Conservation (phyloP, 1,140 invertebrate species). For the Solenopsis invicta region DNA sequence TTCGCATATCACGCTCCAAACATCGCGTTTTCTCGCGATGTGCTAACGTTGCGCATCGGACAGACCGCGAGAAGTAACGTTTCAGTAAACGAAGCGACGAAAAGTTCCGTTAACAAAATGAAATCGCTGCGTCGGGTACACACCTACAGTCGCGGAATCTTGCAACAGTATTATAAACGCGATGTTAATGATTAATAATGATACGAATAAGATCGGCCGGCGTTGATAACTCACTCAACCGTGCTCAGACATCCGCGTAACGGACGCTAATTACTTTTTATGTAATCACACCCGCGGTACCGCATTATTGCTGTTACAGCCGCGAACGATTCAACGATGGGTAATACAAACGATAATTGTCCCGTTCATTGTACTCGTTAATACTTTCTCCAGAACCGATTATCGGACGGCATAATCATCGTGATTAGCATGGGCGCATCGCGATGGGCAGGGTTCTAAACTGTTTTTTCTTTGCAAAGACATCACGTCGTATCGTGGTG, state of each 20-base stretch:
- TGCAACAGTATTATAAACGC: neutral
- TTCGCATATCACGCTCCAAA: neutral
- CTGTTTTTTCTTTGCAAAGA: neutral
- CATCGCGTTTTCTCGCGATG: slow-evolving; percentile 15
- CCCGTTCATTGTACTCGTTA: slow-evolving; percentile 28
- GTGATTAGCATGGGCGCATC: slow-evolving; percentile 40
- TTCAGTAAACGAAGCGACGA: slow-evolving; percentile 31
- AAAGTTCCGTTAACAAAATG: slow-evolving; percentile 39
- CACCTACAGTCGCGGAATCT: neutral
- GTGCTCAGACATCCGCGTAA: slow-evolving; percentile 38
- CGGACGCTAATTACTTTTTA: slow-evolving; percentile 61
- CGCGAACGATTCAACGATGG: slow-evolving; percentile 56
- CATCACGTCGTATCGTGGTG: neutral
- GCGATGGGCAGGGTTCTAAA: neutral
- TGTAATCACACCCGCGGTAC: slow-evolving; percentile 59
- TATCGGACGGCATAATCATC: slow-evolving; percentile 17
- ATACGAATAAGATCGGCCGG: slow-evolving; percentile 13
- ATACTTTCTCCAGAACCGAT: slow-evolving; percentile 49
- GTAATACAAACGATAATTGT: slow-evolving; percentile 52
- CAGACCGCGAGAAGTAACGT: slow-evolving; percentile 14
- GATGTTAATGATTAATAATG: slow-evolving; percentile 34
- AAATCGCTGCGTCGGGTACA: neutral
- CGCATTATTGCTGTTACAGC: slow-evolving; percentile 60
- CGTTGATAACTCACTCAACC: neutral
- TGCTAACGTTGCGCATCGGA: neutral